Conservation (phyloP, 2,797 vertebrate species). For the Pipistrellus pipistrellus region DNA sequence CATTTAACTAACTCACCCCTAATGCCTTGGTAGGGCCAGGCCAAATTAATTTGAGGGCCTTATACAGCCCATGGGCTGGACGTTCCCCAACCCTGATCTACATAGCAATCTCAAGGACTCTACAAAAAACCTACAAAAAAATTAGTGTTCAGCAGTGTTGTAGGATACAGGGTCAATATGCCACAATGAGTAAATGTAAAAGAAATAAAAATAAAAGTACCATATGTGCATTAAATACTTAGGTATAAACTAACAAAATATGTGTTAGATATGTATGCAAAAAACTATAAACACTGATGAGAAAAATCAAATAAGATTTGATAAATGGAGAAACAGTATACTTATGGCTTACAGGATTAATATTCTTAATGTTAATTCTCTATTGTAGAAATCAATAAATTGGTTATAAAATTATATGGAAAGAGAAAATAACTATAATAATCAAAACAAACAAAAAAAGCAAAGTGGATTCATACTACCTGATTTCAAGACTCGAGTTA, state of each 20-base stretch:
- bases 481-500: background rate
- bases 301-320: background rate
- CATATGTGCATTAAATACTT: background rate
- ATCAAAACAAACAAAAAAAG: background rate
- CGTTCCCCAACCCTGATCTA: too few species aligned
- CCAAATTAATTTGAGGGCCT: too few species aligned
- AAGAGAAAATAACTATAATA: conserved; percentile 32
- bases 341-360: background rate
- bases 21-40: too few species aligned
- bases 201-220: background rate
- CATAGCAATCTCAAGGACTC: background rate
- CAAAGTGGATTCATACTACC: background rate
- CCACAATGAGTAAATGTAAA: background rate
- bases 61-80: too few species aligned
- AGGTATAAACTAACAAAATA: conserved; percentile 1
- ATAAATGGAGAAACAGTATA: background rate
- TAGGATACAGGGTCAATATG: background rate
- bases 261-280: background rate
- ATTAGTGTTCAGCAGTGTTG: background rate
- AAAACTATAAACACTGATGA: background rate
- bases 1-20: too few species aligned
- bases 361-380: background rate
- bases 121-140: background rate
- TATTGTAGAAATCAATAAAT: background rate
- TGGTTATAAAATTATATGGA: background rate